Evolutionary conservation across 2,888 invertebrate genomes (phyloP).

Genomic region (Calameuta idolon): DNA sequence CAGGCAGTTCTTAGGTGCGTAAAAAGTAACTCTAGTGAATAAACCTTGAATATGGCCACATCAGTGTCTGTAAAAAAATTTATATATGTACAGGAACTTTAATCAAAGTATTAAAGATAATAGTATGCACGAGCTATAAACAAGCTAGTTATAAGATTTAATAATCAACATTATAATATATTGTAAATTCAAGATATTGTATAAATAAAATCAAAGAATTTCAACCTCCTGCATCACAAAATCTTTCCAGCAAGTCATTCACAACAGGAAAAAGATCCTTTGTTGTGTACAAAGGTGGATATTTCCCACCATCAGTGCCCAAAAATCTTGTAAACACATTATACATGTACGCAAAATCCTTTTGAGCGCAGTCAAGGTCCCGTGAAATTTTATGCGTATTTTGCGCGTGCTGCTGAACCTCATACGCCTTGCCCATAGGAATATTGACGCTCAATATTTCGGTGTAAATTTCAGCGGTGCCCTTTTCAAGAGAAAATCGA

Average conservation of each 20-base stretch:
- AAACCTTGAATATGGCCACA: conserved; percentile 48
- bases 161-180: conserved; percentile 1
- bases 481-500: conserved; percentile 67
- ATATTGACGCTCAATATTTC: conserved; percentile 64
- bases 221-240: too few relatives aligned
- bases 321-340: conserved; percentile 65
- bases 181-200: too few relatives aligned
- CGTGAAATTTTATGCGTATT: conserved; percentile 68
- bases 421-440: conserved; percentile 66
- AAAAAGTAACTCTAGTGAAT: conserved; percentile 60
- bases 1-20: conserved; percentile 48
- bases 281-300: conserved; percentile 67
- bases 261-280: conserved; percentile 27
- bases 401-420: conserved; percentile 64
- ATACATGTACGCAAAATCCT: conserved; percentile 61
- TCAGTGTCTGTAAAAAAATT: conserved; percentile 28
- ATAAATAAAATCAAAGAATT: too few relatives aligned
- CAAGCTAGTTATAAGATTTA: neutral
- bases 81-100: neutral
- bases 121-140: too few relatives aligned
- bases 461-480: conserved; percentile 59
- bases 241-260: conserved; percentile 28
- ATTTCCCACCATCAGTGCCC: conserved; percentile 30
- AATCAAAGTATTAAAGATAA: too few relatives aligned
- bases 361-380: conserved; percentile 51